Evolutionary conservation across 2,797 vertebrate species (phyloP), one percentile per base, ranked within the genome.

Genomic region (Hemibagrus guttatus): DNA sequence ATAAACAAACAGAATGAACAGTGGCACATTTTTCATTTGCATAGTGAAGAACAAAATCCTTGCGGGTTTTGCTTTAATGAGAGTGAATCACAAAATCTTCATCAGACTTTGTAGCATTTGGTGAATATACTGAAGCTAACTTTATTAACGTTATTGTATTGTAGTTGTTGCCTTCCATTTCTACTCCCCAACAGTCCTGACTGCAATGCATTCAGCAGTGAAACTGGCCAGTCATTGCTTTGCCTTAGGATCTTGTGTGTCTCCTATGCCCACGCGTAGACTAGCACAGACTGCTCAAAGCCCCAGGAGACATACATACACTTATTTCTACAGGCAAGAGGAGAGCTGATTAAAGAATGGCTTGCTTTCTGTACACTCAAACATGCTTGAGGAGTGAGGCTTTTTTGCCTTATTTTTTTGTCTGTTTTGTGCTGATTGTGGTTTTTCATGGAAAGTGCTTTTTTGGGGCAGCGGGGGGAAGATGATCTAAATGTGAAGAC

Each of bases 221-320:
- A 94, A 94, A 91, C 91, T 91, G 90, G 89, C 91, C 92, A 93
- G 93, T 93, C 94, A 94, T 94, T 93, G 92, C 92, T 91, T 87
- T 90, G 94, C 93, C 93, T 90, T 89, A 93, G 93, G 93, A 93
- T 86, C 85, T 82, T 89, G 90, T 90, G 88, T 90, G 91, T 94
- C 91, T 93, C 89, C 90, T 88, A 90, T 92, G 92, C 91, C 83
- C 91, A 92, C 68, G 90, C 90, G 84, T 87, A 88, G 85, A 87
- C 87, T 64, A 82, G 84, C 56, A 59, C 86, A 89, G 85, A 89
- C 88, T 90, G 88, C 91, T 90, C 88, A 69, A 89, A 91, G 91
- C 89, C 90, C 88, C 83, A 84, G 78, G 89, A 89, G 42, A 72
- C 72, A 89, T 89, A 88, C 90, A 93, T 87, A 89, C 76, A 81